phyloP scores from a whole-genome alignment of 2,888 invertebrate species.

The Meiosimyza platycephala region DNA sequence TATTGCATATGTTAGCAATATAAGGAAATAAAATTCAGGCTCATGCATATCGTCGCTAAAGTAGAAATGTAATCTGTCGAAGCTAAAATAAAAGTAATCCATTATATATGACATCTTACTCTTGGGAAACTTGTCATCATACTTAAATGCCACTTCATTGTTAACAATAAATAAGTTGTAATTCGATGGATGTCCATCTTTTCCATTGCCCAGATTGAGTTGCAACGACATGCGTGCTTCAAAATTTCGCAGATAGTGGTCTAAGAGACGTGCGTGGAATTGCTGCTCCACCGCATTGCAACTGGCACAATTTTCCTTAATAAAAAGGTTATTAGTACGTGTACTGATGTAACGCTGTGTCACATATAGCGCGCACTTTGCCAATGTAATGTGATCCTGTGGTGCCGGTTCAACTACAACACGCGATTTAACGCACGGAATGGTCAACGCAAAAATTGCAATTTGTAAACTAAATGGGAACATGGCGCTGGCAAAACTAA shows the following conservation, averaged over 20 bases:
- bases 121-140: neutral
- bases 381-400: slow-evolving; percentile 34
- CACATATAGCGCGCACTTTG: slow-evolving; percentile 45
- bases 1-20: slow-evolving; percentile 10
- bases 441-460: slow-evolving; percentile 3
- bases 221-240: slow-evolving; percentile 44
- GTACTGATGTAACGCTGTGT: slow-evolving; percentile 47
- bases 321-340: slow-evolving; percentile 47
- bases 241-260: slow-evolving; percentile 43
- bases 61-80: slow-evolving; percentile 1
- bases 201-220: slow-evolving; percentile 31
- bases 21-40: slow-evolving; percentile 27
- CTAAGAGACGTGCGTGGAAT: slow-evolving; percentile 46
- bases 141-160: slow-evolving; percentile 24
- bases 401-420: neutral
- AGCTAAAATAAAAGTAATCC: neutral
- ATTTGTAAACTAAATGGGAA: neutral
- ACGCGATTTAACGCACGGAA: neutral
- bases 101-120: neutral
- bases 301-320: slow-evolving; percentile 46
- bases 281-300: neutral
- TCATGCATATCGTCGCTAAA: slow-evolving; percentile 9
- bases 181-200: slow-evolving; percentile 27
- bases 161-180: slow-evolving; percentile 40
- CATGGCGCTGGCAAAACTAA: neutral